Conservation (phyloP, 2,797 vertebrate genomes). For the Sarcophilus harrisii region DNA sequence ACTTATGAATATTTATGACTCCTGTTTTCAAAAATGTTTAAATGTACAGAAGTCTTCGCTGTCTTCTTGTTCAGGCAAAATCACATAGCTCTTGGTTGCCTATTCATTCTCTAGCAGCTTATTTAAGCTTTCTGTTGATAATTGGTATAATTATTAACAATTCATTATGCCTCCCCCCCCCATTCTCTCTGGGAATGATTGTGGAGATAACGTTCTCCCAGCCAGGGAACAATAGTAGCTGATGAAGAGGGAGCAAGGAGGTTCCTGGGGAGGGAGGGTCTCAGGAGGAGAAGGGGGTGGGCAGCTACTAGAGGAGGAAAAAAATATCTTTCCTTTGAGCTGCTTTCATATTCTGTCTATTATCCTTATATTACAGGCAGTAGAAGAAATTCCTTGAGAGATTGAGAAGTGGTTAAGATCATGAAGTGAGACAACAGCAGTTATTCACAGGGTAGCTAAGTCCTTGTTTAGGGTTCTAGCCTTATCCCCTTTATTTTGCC, state of each 20-base stretch:
- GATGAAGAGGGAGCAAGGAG: background rate
- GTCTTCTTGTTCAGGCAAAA: constrained; percentile 1
- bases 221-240: background rate
- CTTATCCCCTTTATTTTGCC: background rate
- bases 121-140: constrained; percentile 3
- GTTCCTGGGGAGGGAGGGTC: background rate
- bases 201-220: background rate
- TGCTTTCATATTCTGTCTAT: background rate
- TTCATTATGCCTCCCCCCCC: background rate
- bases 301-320: background rate
- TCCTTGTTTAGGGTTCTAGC: background rate
- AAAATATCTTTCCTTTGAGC: background rate
- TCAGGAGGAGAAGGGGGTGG: background rate
- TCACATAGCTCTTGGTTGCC: background rate
- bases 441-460: background rate
- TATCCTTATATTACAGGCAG: background rate
- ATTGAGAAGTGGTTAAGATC: background rate
- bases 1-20: constrained; percentile 2
- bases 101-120: background rate
- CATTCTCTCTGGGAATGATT: background rate
- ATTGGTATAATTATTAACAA: constrained; percentile 20
- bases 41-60: background rate
- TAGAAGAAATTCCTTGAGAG: background rate
- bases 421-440: background rate
- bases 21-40: background rate